Percentiles rank a stretch among this genome's conserved stretches.
phyloP scores from a whole-genome alignment of 2,888 invertebrate genomes.

The Marronus borbonicus region DNA sequence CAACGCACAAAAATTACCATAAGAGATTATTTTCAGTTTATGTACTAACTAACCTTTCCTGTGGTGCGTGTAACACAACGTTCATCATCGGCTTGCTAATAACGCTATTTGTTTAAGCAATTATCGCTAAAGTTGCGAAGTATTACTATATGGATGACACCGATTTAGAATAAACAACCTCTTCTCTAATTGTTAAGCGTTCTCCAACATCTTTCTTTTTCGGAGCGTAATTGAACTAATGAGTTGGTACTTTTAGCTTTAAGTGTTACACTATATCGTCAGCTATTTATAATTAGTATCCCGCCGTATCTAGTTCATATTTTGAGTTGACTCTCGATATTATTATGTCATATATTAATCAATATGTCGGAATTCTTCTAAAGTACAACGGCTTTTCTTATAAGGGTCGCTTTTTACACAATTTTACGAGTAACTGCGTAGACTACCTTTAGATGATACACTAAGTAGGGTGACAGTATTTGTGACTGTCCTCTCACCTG shows the following conservation, averaged over 20 bases:
- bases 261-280: not conserved
- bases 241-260: not conserved
- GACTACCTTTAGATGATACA: no score
- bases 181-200: not conserved
- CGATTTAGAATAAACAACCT: constrained; percentile 37
- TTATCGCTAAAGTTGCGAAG: constrained; percentile 34
- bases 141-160: constrained; percentile 6
- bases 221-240: constrained; percentile 13
- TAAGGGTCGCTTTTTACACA: no score
- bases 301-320: no score
- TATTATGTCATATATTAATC: no score
- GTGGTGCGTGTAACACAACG: not conserved
- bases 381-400: no score
- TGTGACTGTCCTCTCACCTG: no score
- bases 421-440: no score
- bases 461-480: no score
- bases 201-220: constrained; percentile 2
- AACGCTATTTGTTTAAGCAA: constrained; percentile 32
- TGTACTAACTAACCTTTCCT: constrained; percentile 31
- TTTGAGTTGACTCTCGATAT: no score
- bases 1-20: constrained; percentile 24
- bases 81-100: constrained; percentile 31
- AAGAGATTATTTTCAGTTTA: constrained; percentile 3
- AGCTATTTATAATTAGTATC: no score
- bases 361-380: no score